Evolutionary conservation across 2,113 vertebrate genomes (phyloP), one percentile per base, ranked within the genome.

Genomic region (Eulemur macaco): DNA sequence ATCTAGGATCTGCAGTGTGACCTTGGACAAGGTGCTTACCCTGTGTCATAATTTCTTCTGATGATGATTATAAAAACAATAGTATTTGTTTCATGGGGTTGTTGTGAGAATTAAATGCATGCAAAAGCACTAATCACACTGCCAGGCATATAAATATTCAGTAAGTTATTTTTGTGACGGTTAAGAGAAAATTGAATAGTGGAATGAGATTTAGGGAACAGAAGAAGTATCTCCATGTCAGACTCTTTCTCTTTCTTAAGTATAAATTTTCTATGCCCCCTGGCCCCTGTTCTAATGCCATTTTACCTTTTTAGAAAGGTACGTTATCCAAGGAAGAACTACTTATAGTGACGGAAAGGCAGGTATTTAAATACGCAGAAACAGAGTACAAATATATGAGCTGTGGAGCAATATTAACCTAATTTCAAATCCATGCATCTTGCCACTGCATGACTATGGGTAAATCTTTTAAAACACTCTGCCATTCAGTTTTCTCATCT

Each of bases 161-260:
- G 13, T 71, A 94, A 76, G 21, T 89, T 83, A 31, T 69, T 63
- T 91, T 84, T 92, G 29, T 80, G n/a, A 89, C 86, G 74, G 18
- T 60, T 56, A n/a, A 87, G 50, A 23, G 73, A 31, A 71, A 84
- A 87, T 64, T 76, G 74, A 68, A 91, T 34, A n/a, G 17, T 23
- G 4, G 11, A 27, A 68, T 68, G 37, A 17, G 15, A 73, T 54
- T 68, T 68, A 60, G 18, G n/a, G 69, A 52, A 60, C 23, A 76
- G 27, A 80, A 66, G 21, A 88, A 56, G 8, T 39, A 31, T 63
- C 29, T 74, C 11, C 4, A 31, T 50, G n/a, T 25, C 47, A 78
- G 42, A 84, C 18, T 45, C 27, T 66, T 45, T 42, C 39, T 73
- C 56, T 74, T 76, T 47, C 42, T 86, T 69, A 86, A 89, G 60